Evolutionary conservation across 2,797 vertebrate genomes (phyloP).

Genomic region (Meda fulgida): DNA sequence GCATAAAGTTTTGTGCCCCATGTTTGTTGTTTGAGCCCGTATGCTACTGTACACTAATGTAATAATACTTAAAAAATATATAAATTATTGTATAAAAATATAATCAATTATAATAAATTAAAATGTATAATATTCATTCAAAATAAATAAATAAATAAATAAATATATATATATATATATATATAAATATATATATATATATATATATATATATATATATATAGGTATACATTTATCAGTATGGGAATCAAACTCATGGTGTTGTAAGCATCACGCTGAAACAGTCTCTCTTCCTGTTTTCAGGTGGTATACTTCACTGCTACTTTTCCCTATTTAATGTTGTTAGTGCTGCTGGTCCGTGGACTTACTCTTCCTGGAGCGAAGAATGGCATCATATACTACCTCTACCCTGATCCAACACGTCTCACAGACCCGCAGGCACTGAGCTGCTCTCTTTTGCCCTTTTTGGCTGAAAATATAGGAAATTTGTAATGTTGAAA

Average conservation of each 20-base stretch:
- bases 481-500: neutral
- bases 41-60: neutral
- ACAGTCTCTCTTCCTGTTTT: constrained; percentile 1
- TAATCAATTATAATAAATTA: too few species aligned
- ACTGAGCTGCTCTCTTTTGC: constrained; percentile 29
- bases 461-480: neutral
- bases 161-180: too few species aligned
- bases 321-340: constrained; percentile 94
- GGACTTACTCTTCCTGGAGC: constrained; percentile 93
- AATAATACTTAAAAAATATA: neutral
- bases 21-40: neutral
- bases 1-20: neutral
- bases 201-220: too few species aligned
- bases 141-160: too few species aligned
- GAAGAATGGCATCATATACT: constrained; percentile 89
- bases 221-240: neutral
- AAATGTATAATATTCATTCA: too few species aligned
- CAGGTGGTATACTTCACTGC: constrained; percentile 94
- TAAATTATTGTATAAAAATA: too few species aligned
- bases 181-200: too few species aligned
- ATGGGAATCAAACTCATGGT: neutral
- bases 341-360: constrained; percentile 89
- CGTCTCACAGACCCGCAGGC: constrained; percentile 87
- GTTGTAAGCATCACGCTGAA: neutral
- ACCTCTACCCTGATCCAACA: constrained; percentile 92